phyloP scores from a whole-genome alignment of 2,888 invertebrate species.

The Chrysina gloriosa region DNA sequence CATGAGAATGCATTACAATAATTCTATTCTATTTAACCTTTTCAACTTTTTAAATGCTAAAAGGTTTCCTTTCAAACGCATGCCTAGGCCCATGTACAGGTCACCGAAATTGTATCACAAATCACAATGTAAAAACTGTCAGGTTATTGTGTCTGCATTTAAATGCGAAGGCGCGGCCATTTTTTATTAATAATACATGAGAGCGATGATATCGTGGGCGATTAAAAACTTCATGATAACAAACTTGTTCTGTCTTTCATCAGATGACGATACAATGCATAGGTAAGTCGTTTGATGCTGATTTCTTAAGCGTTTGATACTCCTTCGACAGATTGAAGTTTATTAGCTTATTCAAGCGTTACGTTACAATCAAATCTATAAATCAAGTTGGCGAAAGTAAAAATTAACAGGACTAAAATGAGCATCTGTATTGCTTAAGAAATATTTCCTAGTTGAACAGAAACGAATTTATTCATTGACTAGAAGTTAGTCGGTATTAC shows the following conservation, averaged over 20 bases:
- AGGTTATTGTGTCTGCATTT: constrained; percentile 2
- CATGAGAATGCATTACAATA: no score
- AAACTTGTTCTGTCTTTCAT: constrained; percentile 9
- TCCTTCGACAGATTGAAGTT: constrained; percentile 14
- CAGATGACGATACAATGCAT: constrained; percentile 16
- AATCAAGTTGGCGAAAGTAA: constrained; percentile 1
- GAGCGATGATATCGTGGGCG: constrained; percentile 22
- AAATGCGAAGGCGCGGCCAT: constrained; percentile 30
- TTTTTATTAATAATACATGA: constrained; percentile 39
- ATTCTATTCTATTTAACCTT: no score
- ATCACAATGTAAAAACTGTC: constrained; percentile 10
- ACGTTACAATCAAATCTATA: constrained; percentile 1
- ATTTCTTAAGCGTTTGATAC: constrained; percentile 27
- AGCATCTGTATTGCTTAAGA: neutral
- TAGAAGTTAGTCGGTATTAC: no score
- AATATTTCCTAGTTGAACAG: constrained; percentile 2
- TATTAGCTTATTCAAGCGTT: constrained; percentile 27
- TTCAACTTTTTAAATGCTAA: no score
- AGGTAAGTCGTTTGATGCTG: neutral
- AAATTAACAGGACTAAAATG: neutral
- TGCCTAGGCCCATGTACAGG: neutral
- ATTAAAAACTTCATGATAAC: constrained; percentile 25
- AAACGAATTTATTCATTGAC: neutral
- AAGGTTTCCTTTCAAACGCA: neutral
- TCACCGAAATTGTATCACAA: constrained; percentile 14